These are phyloP conservation scores for Caenorhabditis sp. DNA, from an alignment of 2,888 invertebrate genomes.

Conservation along the genomic window DNA sequence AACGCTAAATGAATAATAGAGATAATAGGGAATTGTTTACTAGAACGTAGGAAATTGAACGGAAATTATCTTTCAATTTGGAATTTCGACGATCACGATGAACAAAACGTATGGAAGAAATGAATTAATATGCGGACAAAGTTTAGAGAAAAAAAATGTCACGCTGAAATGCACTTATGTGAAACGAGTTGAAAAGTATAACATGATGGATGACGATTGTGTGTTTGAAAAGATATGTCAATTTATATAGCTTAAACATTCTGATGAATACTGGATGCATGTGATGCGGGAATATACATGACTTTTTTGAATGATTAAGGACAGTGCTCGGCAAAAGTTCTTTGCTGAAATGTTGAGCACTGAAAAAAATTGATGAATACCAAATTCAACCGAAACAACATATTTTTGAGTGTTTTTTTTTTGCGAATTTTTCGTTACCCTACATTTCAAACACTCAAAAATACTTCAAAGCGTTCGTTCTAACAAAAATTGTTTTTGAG, in stretches of 20 bases:
- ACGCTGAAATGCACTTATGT: constrained; percentile 1
- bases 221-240: not conserved
- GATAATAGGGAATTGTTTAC: not conserved
- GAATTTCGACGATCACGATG: not conserved
- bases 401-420: too few species aligned
- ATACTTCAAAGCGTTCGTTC: too few species aligned
- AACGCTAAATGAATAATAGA: not conserved
- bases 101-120: not conserved
- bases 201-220: not conserved
- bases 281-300: too few species aligned
- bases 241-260: not conserved
- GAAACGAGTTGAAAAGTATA: not conserved
- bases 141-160: not conserved
- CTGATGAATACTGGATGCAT: not conserved
- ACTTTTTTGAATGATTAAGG: too few species aligned
- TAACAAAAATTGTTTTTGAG: too few species aligned
- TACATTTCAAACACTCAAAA: too few species aligned
- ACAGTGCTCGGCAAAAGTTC: too few species aligned
- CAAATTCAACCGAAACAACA: too few species aligned
- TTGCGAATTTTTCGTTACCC: too few species aligned
- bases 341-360: too few species aligned
- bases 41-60: not conserved
- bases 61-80: not conserved
- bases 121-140: too few species aligned
- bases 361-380: too few species aligned